Evolutionary conservation across 2,797 vertebrate genomes (phyloP), one percentile per base, ranked within the genome.

Genomic region (Myioborus miniatus): DNA sequence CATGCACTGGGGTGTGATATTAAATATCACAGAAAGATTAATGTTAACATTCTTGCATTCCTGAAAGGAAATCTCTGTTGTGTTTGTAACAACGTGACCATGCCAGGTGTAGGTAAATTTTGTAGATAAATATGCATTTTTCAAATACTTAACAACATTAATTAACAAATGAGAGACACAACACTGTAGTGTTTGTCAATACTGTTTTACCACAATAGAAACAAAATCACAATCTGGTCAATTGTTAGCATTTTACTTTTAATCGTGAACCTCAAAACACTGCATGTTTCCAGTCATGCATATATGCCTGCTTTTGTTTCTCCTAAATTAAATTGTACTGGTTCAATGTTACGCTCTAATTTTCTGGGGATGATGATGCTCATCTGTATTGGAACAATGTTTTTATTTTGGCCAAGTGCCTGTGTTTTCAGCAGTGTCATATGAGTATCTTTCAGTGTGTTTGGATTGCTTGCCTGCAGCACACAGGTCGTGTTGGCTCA

Each of bases 11-110:
- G 72, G 65, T 52, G 52, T 27, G 32, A 70, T 78, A 22, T 82
- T 87, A 90, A 82, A 83, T 78, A 58, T 49, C 52, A 21, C 41
- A 79, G 90, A 43, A 79, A 52, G 24, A 77, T 76, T 62, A 46
- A 78, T 79, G 67, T 77, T 96, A 83, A 83, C 91, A 58, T 90
- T 68, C n/a, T 56, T 84, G 18, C 6, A 15, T 83, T 93, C 60
- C 77, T 65, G 30, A 72, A 87, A 68, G 34, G 27, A 67, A 11
- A 76, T 87, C 47, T 52, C 88, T 36, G 22, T 6, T 83, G 13
- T 49, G 44, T 68, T 95, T 88, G 39, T 64, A 94, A 49, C 89
- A 77, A 58, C 30, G 78, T n/a, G n/a, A n/a, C n/a, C n/a, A n/a
- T 62, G n/a, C 34, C 72, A 62, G 29, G 39, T 53, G 47, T 26